A percentile compares a stretch with the other conserved stretches of the same genome.
These are phyloP conservation scores for Tolmerus cingulatus DNA, from an alignment of 2,888 invertebrate species.

Conservation along the genomic window DNA sequence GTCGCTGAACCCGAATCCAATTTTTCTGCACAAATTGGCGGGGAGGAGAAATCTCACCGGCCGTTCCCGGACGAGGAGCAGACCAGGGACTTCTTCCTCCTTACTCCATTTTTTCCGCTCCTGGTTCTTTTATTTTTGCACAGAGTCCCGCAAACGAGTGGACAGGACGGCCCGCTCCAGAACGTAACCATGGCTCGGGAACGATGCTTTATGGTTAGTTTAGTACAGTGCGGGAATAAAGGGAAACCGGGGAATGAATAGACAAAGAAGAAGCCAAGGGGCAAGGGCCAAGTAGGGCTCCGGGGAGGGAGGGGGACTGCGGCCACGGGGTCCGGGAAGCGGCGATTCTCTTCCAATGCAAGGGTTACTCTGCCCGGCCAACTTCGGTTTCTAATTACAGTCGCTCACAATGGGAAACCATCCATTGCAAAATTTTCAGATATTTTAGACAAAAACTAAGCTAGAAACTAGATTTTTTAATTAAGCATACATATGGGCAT, in stretches of 20 bases:
- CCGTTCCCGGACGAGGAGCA: neutral
- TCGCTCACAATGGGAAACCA: neutral
- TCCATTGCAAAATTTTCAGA: neutral
- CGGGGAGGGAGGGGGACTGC: neutral
- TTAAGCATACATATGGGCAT: too few species aligned
- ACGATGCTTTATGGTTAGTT: neutral
- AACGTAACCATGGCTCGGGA: neutral
- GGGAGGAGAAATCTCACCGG: neutral
- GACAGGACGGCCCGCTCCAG: neutral
- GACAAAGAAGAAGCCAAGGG: neutral
- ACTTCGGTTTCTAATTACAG: neutral
- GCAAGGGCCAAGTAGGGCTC: neutral
- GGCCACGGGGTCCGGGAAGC: neutral
- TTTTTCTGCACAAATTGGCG: neutral
- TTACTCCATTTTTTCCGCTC: neutral
- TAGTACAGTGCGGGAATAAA: neutral
- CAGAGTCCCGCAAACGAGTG: neutral
- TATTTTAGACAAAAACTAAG: neutral
- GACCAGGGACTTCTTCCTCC: neutral
- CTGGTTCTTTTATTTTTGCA: neutral
- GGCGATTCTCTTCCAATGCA: neutral
- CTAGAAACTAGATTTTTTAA: neutral
- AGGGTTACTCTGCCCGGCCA: conserved; percentile 1
- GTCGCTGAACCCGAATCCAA: neutral
- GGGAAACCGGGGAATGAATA: neutral